phyloP scores from a whole-genome alignment of 1,140 invertebrate genomes.

The Drosophila subpulchrella region DNA sequence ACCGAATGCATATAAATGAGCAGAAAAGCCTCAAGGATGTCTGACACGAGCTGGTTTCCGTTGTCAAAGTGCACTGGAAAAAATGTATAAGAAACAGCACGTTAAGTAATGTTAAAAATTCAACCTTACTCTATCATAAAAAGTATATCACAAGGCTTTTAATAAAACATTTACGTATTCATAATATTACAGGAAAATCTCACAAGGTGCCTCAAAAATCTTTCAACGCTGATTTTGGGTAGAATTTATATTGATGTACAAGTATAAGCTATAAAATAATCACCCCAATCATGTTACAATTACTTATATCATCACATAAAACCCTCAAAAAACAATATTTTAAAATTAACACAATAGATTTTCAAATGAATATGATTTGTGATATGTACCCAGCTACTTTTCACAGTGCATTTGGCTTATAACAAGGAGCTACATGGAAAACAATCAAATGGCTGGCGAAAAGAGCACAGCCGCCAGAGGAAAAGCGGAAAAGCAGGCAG shows the following conservation, averaged over 20 bases:
- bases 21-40: slow-evolving; percentile 37
- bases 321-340: too few species aligned
- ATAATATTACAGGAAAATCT: too few species aligned
- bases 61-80: slow-evolving; percentile 15
- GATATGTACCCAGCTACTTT: neutral
- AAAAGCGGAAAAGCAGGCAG: slow-evolving; percentile 32
- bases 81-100: neutral
- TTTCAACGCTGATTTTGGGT: too few species aligned
- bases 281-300: too few species aligned
- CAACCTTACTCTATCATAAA: too few species aligned
- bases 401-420: neutral
- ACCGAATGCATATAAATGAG: slow-evolving; percentile 76
- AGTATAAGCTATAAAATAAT: too few species aligned
- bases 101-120: too few species aligned
- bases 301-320: too few species aligned
- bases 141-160: slow-evolving; percentile 14
- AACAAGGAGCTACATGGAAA: slow-evolving; percentile 51
- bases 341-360: neutral
- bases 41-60: slow-evolving; percentile 10
- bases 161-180: neutral
- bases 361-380: too few species aligned
- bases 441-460: slow-evolving; percentile 72
- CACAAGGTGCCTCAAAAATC: too few species aligned
- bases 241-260: neutral
- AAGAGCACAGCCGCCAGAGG: slow-evolving; percentile 48